phyloP scores from a whole-genome alignment of 2,113 vertebrate species.

The Procavia capensis region DNA sequence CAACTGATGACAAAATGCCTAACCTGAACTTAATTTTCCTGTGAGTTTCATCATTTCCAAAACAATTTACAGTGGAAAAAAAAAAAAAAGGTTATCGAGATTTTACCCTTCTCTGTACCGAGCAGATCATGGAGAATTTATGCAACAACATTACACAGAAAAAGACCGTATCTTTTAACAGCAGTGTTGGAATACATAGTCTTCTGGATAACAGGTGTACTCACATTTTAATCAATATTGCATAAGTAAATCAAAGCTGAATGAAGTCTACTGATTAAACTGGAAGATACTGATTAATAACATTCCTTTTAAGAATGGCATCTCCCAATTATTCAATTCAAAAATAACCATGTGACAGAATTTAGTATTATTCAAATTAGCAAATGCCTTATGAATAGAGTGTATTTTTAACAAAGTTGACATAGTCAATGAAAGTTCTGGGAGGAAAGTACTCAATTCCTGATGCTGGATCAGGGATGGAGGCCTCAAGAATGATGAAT shows the following conservation, averaged over 20 bases:
- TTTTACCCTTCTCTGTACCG: background rate
- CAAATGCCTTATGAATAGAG: background rate
- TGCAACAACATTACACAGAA: background rate
- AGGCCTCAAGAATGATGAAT: background rate
- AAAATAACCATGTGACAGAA: constrained; percentile 8
- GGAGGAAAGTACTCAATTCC: background rate
- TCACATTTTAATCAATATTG: background rate
- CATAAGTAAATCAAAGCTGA: constrained; percentile 23
- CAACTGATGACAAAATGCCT: background rate
- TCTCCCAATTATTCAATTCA: background rate
- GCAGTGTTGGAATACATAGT: background rate
- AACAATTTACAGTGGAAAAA: constrained; percentile 24
- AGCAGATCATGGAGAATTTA: background rate
- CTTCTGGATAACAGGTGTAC: background rate
- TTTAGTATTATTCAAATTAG: background rate
- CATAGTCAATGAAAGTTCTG: background rate
- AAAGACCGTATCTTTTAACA: background rate
- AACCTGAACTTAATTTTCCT: constrained; percentile 32
- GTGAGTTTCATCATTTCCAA: background rate
- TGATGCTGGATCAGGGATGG: background rate
- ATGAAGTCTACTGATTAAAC: background rate
- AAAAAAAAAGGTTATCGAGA: constrained; percentile 31
- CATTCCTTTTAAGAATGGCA: background rate
- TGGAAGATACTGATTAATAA: background rate
- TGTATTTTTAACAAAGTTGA: background rate